Base-by-base conservation (phyloP, 1,140 invertebrate genomes). In the Lasioglossum albipes region DNA sequence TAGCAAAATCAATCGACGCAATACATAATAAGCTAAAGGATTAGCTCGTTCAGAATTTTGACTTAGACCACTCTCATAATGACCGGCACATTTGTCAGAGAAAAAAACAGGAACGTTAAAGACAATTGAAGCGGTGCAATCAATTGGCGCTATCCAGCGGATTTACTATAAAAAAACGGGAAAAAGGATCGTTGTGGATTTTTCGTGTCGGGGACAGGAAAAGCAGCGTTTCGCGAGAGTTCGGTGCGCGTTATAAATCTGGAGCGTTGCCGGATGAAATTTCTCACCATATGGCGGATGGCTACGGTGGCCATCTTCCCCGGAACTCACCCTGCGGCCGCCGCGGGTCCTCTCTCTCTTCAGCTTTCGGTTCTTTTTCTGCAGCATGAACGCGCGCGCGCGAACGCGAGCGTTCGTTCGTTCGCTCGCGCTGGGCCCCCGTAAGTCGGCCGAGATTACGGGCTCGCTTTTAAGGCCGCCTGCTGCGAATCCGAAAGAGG, bases 381-480 rank as follows among this genome's bases (percentile, higher is more conserved):
- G 64, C 80, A 18, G 18, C n/a, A 57, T 36, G 18, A 49, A 49
- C 45, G 16, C 16, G 13, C 16, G 52, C 52, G 52, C 45, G n/a
- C 57, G 57, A 1, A 20, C 57, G 18, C 57, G 6, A 2, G 6
- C 18, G 18, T 7, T 9, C 57, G 20, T 16, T 13, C 13, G 49
- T 3, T 12, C 49, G 16, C 20, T 18, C 52, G 52, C 52, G 52
- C 52, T 57, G 16, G 54, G 68, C 27, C 57, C 68, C 57, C 42
- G 71, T 81, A 78, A 89, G 87, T 85, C 85, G 87, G 73, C 27
- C 73, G 75, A 88, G 89, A 90, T 90, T 89, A 89, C 85, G 83
- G 86, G 81, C 78, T 84, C 85, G 86, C 81, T 87, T 87, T 89
- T 87, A 78, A 81, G 85, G 84, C 87, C 84, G 88, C 85, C 85